Evolutionary conservation across 2,888 invertebrate genomes (phyloP).

Genomic region (Cybosia mesomella): DNA sequence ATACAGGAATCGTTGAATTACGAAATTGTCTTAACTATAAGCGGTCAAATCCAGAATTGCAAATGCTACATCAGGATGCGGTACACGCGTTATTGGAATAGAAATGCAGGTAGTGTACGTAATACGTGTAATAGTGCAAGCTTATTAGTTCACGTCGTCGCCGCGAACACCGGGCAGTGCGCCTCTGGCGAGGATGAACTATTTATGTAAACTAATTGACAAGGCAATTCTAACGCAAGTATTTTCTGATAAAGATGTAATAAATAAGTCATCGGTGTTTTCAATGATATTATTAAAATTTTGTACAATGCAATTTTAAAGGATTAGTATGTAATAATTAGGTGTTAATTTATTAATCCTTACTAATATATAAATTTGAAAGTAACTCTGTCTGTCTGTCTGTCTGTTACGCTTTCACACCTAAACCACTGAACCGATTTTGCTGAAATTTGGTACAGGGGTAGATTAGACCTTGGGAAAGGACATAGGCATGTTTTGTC

Average conservation of each 20-base stretch:
- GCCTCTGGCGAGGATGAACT: constrained; percentile 11
- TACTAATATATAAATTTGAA: no score
- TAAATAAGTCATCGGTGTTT: constrained; percentile 71
- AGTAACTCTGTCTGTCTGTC: no score
- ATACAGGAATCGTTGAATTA: no score
- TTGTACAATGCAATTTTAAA: constrained; percentile 80
- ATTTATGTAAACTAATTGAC: constrained; percentile 34
- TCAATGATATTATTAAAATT: constrained; percentile 70
- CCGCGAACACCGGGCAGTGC: constrained; percentile 18
- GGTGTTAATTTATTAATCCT: constrained; percentile 68
- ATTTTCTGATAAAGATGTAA: constrained; percentile 62
- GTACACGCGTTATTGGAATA: constrained; percentile 53
- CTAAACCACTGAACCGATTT: no score
- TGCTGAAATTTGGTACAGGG: no score
- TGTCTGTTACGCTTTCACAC: no score
- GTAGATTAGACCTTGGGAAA: no score
- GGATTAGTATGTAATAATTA: constrained; percentile 65
- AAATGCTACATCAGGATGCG: constrained; percentile 63
- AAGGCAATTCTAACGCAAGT: constrained; percentile 69
- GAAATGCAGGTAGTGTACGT: constrained; percentile 56
- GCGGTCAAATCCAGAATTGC: no score
- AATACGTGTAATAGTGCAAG: constrained; percentile 59
- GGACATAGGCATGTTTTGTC: no score
- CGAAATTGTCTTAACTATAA: no score
- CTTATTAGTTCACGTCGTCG: constrained; percentile 54